phyloP scores from a whole-genome alignment of 2,888 invertebrate species.

The Gonocerus acuteangulatus region DNA sequence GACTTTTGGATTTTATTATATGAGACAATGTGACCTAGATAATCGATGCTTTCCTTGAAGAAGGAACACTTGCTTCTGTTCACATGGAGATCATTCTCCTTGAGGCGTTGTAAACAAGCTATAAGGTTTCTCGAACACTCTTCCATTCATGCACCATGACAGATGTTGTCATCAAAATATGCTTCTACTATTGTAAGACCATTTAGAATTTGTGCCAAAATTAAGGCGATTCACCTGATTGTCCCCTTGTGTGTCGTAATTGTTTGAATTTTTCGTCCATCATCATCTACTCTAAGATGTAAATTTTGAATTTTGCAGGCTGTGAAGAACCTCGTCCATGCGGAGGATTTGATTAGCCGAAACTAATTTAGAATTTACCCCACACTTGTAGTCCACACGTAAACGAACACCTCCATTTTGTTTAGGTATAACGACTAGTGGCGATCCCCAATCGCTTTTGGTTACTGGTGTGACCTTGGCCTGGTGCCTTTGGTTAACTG shows the following conservation, averaged over 20 bases:
- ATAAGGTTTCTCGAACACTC: neutral
- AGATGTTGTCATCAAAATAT: neutral
- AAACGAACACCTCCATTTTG: no score
- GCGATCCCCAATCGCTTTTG: no score
- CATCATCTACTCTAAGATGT: neutral
- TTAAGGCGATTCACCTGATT: neutral
- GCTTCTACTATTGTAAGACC: neutral
- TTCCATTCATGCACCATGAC: neutral
- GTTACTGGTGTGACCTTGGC: no score
- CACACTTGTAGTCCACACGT: no score
- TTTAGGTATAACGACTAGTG: no score
- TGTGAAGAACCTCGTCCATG: neutral
- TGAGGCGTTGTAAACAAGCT: neutral
- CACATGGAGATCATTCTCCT: constrained; percentile 22
- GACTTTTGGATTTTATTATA: constrained; percentile 25
- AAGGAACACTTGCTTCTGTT: constrained; percentile 31
- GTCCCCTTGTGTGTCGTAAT: neutral
- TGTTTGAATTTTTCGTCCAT: neutral
- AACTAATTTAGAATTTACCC: no score
- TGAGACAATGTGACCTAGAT: constrained; percentile 27
- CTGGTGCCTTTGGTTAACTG: no score
- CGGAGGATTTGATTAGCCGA: neutral
- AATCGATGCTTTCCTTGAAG: constrained; percentile 24
- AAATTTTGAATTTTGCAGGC: neutral
- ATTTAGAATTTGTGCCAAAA: neutral